Percentiles rank a stretch among this genome's conserved stretches.
phyloP scores from a whole-genome alignment of 2,888 invertebrate genomes.

The Pardosa pseudoannulata region DNA sequence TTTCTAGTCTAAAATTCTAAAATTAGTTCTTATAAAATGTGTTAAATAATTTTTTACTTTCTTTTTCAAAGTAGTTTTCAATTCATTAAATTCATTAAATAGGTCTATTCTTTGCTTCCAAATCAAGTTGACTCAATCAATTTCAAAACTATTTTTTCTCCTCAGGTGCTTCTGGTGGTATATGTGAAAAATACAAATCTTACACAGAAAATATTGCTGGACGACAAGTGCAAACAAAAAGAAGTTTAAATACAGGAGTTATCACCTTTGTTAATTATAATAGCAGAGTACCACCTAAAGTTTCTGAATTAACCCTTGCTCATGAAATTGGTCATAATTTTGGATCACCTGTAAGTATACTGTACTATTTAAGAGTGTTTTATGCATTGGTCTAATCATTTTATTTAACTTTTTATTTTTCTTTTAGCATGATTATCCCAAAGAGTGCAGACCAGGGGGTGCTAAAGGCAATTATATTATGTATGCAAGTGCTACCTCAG shows the following conservation, averaged over 20 bases:
- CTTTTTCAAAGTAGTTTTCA: too few species aligned
- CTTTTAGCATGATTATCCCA: slow-evolving; percentile 92
- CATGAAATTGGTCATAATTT: slow-evolving; percentile 99
- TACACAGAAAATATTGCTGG: slow-evolving; percentile 97
- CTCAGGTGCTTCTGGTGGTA: slow-evolving; percentile 96
- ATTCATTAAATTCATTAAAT: too few species aligned
- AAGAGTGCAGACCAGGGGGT: slow-evolving; percentile 92
- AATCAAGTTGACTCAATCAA: too few species aligned
- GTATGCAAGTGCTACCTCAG: slow-evolving; percentile 99
- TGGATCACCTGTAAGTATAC: slow-evolving; percentile 88
- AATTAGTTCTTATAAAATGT: too few species aligned
- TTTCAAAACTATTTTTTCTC: too few species aligned
- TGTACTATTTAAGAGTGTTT: too few species aligned
- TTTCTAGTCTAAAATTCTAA: too few species aligned
- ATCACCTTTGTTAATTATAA: slow-evolving; percentile 99
- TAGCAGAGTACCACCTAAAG: slow-evolving; percentile 96
- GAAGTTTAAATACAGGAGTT: slow-evolving; percentile 98
- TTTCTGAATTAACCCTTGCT: slow-evolving; percentile 97
- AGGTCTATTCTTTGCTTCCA: too few species aligned
- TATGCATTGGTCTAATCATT: too few species aligned
- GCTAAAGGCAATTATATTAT: slow-evolving; percentile 98
- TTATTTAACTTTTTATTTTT: slow-evolving; percentile 47
- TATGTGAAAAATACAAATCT: slow-evolving; percentile 98
- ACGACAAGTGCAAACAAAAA: slow-evolving; percentile 93
- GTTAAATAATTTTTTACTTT: too few species aligned